Base-by-base conservation (phyloP, 2,797 vertebrate genomes). In the Bovichtus diacanthus region DNA sequence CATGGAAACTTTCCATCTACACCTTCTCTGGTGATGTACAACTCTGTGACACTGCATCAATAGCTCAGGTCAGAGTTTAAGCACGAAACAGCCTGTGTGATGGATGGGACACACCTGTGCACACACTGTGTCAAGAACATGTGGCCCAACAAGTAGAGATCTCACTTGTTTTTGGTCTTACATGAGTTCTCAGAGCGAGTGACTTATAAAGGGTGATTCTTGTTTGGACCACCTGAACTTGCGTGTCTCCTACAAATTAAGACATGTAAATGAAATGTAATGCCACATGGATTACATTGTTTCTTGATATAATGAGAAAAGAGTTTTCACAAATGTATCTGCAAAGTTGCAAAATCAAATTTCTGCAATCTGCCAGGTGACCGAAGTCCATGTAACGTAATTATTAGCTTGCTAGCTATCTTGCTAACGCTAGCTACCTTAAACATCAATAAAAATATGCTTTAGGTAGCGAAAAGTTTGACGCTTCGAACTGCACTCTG, bases 31-130 rank as follows among this genome's bases (percentile, higher is more conserved):
- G 31, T 70, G 21, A 78, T 74, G 21, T 63, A 84, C 43, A 74
- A 70, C 76, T 47, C 13, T 44, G 47, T 38, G 76, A 86, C 71
- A 23, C 31, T 19, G n/a, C 56, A 63, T 74, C 78, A 69, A 41
- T 5, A 2, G 70, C 43, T 51, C 63, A 51, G 83, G 85, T 74
- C 86, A 83, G 69, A 73, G 87, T 67, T 87, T 36, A 78, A 49
- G 16, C 63, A 65, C 62, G 63, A 54, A 80, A 60, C 47, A 5
- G 53, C 6, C 46, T 1, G 61, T 13, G 62, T 80, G 85, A 88
- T 78, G 71, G 81, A 90, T 76, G 77, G 39, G 55, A 50, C 62
- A 66, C 79, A 83, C 6, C 25, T 79, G 81, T 81, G 80, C 25
- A 29, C 49, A 21, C 74, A 36, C 56, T 51, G 31, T 21, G 70